Conservation (phyloP, 2,888 invertebrate genomes). For the Acholoe squamosa region DNA sequence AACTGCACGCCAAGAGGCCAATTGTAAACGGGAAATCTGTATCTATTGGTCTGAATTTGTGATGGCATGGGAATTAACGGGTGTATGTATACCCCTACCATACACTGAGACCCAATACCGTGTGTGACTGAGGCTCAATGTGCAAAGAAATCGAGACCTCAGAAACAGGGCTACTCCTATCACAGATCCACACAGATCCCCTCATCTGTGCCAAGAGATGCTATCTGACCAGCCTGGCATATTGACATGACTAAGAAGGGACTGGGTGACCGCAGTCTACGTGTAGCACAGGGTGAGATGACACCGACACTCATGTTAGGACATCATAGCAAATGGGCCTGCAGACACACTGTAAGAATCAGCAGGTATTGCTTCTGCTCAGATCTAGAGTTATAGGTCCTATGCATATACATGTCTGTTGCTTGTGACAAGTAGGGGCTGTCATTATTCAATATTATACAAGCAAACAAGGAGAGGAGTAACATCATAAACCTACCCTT, state of each 20-base stretch:
- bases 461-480: no score
- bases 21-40: not conserved
- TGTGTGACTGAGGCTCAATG: not conserved
- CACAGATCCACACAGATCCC: no score
- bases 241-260: not conserved
- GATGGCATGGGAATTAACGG: not conserved
- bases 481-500: no score
- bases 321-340: not conserved
- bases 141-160: not conserved
- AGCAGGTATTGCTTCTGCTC: no score
- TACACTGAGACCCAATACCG: not conserved
- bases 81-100: not conserved
- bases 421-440: no score
- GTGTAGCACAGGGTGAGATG: not conserved
- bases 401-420: no score
- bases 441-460: no score
- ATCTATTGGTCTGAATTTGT: not conserved
- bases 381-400: no score
- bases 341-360: no score
- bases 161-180: no score
- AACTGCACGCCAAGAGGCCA: no score
- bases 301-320: not conserved
- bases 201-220: not conserved
- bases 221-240: not conserved
- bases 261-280: not conserved